These are phyloP conservation scores for Cyanoliseus patagonus DNA, from an alignment of 2,113 vertebrate species.

Conservation along the genomic window DNA sequence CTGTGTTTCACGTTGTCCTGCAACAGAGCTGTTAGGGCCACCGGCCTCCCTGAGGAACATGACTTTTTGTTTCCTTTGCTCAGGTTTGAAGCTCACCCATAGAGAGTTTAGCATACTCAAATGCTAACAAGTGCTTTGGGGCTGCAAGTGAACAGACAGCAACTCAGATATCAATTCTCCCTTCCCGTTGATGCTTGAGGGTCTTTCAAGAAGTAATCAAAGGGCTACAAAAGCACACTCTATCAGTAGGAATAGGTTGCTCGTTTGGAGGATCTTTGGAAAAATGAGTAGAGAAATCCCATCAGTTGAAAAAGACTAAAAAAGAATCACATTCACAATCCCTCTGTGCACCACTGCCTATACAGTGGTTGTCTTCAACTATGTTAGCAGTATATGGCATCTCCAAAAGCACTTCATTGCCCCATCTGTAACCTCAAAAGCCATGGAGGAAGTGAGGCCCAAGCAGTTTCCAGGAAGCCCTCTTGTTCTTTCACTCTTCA, in stretches of 20 bases:
- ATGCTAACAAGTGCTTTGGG: neutral
- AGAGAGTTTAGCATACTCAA: neutral
- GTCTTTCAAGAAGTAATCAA: neutral
- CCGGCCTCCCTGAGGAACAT: fast-evolving
- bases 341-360: neutral
- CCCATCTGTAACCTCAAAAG: neutral
- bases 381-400: neutral
- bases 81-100: neutral
- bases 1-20: neutral
- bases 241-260: neutral
- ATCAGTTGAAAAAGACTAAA: neutral
- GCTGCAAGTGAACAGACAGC: neutral
- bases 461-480: neutral
- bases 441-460: neutral
- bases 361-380: neutral
- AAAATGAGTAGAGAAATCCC: neutral
- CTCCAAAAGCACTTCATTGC: neutral
- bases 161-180: neutral
- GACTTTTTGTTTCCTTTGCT: neutral
- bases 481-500: fast-evolving
- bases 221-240: neutral
- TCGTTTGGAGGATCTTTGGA: neutral
- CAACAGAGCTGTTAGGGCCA: neutral
- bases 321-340: neutral
- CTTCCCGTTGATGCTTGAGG: fast-evolving